These are phyloP conservation scores for Tragelaphus buxtoni DNA, from an alignment of 2,113 vertebrate species.

Conservation along the genomic window DNA sequence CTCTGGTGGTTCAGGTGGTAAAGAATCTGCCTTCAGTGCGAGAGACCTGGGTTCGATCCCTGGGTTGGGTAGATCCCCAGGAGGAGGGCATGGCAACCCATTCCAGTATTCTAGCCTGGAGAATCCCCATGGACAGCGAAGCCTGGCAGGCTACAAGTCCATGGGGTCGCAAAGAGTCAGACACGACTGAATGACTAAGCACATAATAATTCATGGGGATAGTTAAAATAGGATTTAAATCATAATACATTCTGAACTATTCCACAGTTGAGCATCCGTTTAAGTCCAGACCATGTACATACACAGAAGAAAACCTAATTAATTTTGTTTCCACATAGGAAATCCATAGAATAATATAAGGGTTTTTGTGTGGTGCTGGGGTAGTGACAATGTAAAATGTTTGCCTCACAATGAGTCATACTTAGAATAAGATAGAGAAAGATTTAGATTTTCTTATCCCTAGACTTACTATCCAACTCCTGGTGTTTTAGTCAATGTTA, in stretches of 20 bases:
- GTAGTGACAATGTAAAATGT: background rate
- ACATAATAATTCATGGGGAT: background rate
- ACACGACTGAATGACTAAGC: background rate
- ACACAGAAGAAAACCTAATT: background rate
- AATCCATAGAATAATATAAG: background rate
- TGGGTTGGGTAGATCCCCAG: background rate
- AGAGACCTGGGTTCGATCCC: background rate
- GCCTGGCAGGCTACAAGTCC: background rate
- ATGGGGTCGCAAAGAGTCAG: background rate
- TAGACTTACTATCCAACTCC: background rate
- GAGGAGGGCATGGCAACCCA: background rate
- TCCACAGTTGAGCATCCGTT: background rate
- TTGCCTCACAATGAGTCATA: background rate
- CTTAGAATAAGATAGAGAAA: background rate
- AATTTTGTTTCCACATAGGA: background rate
- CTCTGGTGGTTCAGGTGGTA: background rate
- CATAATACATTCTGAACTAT: background rate
- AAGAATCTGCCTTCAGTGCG: background rate
- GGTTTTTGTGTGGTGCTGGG: background rate
- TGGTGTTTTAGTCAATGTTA: background rate
- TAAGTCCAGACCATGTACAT: background rate
- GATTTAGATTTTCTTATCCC: background rate
- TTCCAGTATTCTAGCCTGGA: background rate
- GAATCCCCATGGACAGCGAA: background rate
- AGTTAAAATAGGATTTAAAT: background rate